Base-by-base conservation (phyloP, 2,113 vertebrate species). In the Gymnocephalus cernua region DNA sequence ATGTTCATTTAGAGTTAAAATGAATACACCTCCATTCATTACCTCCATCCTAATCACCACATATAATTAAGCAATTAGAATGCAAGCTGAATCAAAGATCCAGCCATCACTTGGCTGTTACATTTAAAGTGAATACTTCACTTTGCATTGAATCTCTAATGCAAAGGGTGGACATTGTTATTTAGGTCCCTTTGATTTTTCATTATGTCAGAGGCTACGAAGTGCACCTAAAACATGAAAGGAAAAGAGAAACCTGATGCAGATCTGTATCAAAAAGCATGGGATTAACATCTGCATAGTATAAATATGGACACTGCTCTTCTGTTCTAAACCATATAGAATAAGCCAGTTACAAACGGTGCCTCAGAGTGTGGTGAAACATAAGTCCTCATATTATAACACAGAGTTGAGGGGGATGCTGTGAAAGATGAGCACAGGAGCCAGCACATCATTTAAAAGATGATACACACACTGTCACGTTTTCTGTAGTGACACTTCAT, bases 61-160 rank as follows among this genome's bases (percentile, higher is more conserved):
- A 48, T 38, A 41, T 57, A 77, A 89, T 82, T 64, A 81, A 76
- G 66, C 80, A 84, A 86, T 87, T 84, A 83, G 51, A 74, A 89
- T 58, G 38, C 41, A 67, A 78, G 71, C 67, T 32, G 57, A 75
- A 84, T 87, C 66, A 81, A 89, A 84, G 47, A 53, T 51, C 29
- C 59, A 13, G 77, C 57, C 38, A 54, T 83, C 61, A 70, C 51
- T 35, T 56, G 11, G 29, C 47, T 61, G 47, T 77, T 78, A 18
- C 16, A 50, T 84, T 80, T 57, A 50, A 72, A 77, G 64, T 7
- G 13, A 70, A 48, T 29, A 69, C 16, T 59, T 44, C 57, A 56
- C 35, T 61, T 51, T 19, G 32, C 45, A 53, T 41, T 10, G 4
- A 25, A 57, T 64, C 23, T 35, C 53, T 19, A 8, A 35, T 7